These are phyloP conservation scores for Morus bassanus DNA, from an alignment of 2,797 vertebrate genomes.

Conservation along the genomic window DNA sequence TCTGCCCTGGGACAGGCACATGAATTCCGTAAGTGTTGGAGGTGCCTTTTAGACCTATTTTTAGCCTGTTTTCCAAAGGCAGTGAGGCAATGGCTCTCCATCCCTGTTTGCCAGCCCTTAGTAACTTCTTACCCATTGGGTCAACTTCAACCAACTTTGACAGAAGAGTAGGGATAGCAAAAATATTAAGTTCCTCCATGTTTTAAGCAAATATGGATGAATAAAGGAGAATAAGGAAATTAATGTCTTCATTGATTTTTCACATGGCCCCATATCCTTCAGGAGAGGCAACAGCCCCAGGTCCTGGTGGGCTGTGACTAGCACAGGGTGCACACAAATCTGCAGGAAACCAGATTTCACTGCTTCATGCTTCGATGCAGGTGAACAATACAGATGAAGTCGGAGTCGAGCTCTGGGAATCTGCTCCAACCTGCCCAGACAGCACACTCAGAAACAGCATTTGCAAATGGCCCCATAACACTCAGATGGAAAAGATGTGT, in stretches of 20 bases:
- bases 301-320: neutral
- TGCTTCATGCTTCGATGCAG: neutral
- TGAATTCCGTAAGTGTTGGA: neutral
- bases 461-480: neutral
- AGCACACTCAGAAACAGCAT: neutral
- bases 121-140: neutral
- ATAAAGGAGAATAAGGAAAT: neutral
- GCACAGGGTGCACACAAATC: neutral
- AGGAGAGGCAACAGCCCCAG: neutral
- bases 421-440: neutral
- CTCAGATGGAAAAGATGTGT: neutral
- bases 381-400: neutral
- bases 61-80: neutral
- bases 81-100: neutral
- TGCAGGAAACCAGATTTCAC: neutral
- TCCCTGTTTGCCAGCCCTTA: neutral
- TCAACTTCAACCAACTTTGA: neutral
- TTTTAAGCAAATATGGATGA: neutral
- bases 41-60: neutral
- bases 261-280: neutral
- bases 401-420: neutral
- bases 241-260: rapidly evolving
- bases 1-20: neutral
- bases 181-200: neutral
- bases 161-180: neutral